Conservation (phyloP, 2,888 invertebrate species). For the Orthosia gracilis region DNA sequence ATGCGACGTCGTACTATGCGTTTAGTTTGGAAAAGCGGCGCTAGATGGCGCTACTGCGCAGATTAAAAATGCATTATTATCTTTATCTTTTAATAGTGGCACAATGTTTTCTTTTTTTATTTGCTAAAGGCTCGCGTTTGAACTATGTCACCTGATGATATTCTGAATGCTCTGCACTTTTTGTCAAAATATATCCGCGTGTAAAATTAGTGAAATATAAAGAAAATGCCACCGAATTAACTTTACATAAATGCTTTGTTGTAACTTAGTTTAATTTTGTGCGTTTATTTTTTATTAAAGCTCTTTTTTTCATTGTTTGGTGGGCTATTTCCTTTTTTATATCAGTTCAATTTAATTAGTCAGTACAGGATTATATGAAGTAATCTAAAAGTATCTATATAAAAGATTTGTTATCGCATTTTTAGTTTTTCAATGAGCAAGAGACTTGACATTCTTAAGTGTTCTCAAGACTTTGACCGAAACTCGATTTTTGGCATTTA, state of each 20-base stretch:
- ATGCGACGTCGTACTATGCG: too few relatives aligned
- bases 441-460: neutral
- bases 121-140: too few relatives aligned
- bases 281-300: conserved; percentile 15
- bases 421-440: neutral
- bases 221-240: neutral
- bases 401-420: neutral
- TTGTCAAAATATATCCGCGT: neutral
- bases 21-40: neutral
- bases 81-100: too few relatives aligned
- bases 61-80: too few relatives aligned
- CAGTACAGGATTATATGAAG: neutral
- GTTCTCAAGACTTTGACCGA: neutral
- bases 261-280: conserved; percentile 26
- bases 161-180: too few relatives aligned
- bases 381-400: neutral
- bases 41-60: neutral
- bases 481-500: neutral
- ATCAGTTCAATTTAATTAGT: neutral
- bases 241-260: conserved; percentile 25
- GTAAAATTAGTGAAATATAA: neutral
- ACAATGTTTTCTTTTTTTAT: too few relatives aligned
- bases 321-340: neutral
- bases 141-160: too few relatives aligned
- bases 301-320: conserved; percentile 3